Evolutionary conservation across 2,113 vertebrate species (phyloP), one percentile per base, ranked within the genome.

Genomic region (Malurus alboscapulatus): DNA sequence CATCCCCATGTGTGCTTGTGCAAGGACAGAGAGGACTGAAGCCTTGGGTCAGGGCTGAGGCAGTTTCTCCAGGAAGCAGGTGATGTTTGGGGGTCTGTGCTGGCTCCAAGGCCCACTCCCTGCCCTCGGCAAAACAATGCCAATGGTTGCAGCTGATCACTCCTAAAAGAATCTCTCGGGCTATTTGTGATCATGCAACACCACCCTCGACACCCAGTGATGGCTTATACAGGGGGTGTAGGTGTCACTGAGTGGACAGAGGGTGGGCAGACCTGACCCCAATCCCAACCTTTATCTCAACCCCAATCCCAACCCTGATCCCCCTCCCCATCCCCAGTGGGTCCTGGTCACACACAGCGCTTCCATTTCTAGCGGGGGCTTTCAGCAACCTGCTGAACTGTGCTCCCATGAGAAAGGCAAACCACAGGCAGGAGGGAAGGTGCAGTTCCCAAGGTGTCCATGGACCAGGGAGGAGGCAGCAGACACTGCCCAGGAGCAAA

Each of bases 291-390:
- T 21, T 21, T 21, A 47, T 38, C 38, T 38, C n/a, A 54, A 15
- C 6, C 15, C 61, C 25, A 12, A 4, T 2, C 4, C 50, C 22
- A 34, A 10, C 34, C 44, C 50, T 10, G 1, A 38, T 5, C n/a
- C 40, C 40, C 58, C 30, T 44, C 62, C 59, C 30, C 17, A 29
- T 32, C 26, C 57, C 55, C 25, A 17, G 25, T 26, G 0, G 4
- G 55, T 27, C 0, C 0, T 0, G 9, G 24, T 10, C 2, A 0
- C 26, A 34, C n/a, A 21, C 66, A 17, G 19, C 1, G 0, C 75
- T 54, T 30, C 4, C 0, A 10, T 10, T 19, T 24, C 76, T 7
- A 54, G 20, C 0, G 14, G 45, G 40, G 8, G 15, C 29, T 53
- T 50, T 29, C 32, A 57, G 26, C 10, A 57, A 57, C 24, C 48